Conservation (phyloP, 2,888 invertebrate genomes). For the Trachelus troglodyta region DNA sequence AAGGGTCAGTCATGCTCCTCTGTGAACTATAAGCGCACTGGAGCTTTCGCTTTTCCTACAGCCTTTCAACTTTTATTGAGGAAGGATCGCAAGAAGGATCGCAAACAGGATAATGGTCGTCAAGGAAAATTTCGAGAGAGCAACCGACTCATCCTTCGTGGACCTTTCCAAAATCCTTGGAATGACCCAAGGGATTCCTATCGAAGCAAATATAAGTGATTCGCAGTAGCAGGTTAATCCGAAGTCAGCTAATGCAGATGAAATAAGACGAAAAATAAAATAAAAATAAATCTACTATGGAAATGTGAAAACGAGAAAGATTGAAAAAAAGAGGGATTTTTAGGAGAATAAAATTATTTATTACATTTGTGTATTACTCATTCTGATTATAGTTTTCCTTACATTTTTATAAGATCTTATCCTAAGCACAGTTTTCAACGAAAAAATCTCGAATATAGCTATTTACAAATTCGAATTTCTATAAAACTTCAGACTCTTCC, state of each 20-base stretch:
- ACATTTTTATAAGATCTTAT: neutral
- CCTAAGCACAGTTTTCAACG: neutral
- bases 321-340: neutral
- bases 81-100: neutral
- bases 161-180: neutral
- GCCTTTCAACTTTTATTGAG: neutral
- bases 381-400: neutral
- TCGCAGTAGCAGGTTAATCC: neutral
- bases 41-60: neutral
- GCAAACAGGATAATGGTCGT: neutral
- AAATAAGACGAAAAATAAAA: neutral
- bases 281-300: neutral
- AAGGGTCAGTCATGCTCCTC: neutral
- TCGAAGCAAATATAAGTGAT: neutral
- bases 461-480: neutral
- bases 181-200: neutral
- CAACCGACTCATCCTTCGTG: neutral
- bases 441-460: neutral
- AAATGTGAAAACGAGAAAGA: neutral
- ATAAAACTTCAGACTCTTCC: neutral
- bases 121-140: neutral
- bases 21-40: neutral
- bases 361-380: neutral
- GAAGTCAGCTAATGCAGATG: neutral
- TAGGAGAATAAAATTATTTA: neutral